Conservation (phyloP, 2,888 invertebrate species). For the Neocrepidodera transversa region DNA sequence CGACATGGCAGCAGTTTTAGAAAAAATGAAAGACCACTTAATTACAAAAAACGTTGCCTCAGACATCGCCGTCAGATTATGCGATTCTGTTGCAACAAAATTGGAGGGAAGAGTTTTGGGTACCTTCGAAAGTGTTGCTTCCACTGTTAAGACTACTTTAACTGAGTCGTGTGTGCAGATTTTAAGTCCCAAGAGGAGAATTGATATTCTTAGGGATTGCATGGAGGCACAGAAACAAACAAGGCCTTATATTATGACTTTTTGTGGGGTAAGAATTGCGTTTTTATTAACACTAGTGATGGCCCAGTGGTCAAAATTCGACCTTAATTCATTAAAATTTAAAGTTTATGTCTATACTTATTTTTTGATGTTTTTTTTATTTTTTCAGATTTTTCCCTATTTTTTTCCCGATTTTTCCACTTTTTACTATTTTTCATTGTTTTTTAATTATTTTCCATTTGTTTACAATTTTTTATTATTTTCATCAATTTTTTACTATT, state of each 20-base stretch:
- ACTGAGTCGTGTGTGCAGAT: constrained; percentile 93
- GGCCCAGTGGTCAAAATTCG: too few species aligned
- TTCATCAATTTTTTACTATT: too few species aligned
- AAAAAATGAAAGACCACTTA: constrained; percentile 93
- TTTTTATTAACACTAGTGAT: too few species aligned
- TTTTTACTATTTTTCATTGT: too few species aligned
- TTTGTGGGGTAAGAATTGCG: constrained; percentile 83
- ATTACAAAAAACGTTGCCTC: constrained; percentile 97
- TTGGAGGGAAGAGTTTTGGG: constrained; percentile 92
- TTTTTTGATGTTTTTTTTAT: constrained; percentile 5
- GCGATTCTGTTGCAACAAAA: constrained; percentile 89
- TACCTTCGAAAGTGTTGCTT: constrained; percentile 92
- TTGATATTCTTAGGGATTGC: constrained; percentile 96
- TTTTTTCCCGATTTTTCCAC: too few species aligned
- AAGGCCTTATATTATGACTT: constrained; percentile 94
- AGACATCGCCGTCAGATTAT: constrained; percentile 92
- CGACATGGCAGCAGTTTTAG: constrained; percentile 85
- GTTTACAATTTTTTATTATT: too few species aligned
- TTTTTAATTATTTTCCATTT: too few species aligned
- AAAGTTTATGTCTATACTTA: not conserved
- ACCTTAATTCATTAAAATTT: too few species aligned
- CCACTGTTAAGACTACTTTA: constrained; percentile 85
- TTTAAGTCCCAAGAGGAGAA: constrained; percentile 90
- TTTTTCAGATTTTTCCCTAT: too few species aligned
- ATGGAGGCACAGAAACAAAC: constrained; percentile 80